phyloP scores from a whole-genome alignment of 2,113 vertebrate genomes.

The Xyrauchen texanus region DNA sequence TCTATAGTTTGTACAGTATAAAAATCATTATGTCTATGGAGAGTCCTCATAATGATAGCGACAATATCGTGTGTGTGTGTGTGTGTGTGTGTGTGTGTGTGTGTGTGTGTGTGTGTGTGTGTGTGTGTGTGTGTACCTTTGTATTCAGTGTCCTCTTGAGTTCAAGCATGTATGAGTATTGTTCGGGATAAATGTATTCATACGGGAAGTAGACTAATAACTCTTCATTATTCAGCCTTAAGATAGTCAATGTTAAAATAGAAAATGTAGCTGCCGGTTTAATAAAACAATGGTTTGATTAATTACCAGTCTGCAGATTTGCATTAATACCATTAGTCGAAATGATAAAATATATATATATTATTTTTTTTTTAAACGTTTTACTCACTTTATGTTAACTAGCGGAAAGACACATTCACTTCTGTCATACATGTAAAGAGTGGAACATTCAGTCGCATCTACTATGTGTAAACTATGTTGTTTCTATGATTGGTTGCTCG shows the following conservation, averaged over 20 bases:
- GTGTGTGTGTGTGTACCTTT: constrained; percentile 85
- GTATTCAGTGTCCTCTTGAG: constrained; percentile 92
- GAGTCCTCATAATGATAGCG: too few species aligned
- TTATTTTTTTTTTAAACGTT: too few species aligned
- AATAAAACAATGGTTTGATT: background rate
- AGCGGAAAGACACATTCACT: background rate
- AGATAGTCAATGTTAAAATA: too few species aligned
- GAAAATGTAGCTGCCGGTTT: background rate
- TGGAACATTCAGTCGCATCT: constrained; percentile 11
- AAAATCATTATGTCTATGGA: too few species aligned
- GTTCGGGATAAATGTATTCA: constrained; percentile 94
- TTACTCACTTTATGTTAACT: constrained; percentile 56
- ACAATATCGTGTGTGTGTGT: too few species aligned
- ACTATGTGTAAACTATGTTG: constrained; percentile 7
- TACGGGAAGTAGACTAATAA: constrained; percentile 90
- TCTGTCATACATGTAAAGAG: background rate
- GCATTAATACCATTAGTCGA: too few species aligned
- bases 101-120: too few species aligned
- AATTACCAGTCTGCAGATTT: background rate
- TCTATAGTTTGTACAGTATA: too few species aligned
- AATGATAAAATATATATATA: background rate
- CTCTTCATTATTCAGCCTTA: constrained; percentile 89
- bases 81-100: too few species aligned
- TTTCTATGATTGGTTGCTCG: constrained; percentile 38
- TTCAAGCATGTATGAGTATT: constrained; percentile 95